Conservation (phyloP, 53 echinoderm and acorn worm genomes). For the Pentamera pediparva region DNA sequence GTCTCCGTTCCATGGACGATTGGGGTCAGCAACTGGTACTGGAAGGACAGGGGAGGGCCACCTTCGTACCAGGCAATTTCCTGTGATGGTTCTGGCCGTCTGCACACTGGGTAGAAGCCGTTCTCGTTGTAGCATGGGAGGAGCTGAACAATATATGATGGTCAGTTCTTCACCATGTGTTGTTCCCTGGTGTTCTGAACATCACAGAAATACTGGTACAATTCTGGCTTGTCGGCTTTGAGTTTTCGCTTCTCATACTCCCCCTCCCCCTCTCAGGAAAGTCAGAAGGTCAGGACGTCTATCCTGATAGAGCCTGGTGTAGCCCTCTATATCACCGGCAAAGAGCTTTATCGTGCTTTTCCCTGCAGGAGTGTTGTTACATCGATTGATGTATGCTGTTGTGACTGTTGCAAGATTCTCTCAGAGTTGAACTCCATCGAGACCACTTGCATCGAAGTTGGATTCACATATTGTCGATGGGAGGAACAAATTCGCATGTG, state of each 20-base stretch:
- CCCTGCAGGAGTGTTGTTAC: no score
- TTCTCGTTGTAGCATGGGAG: constrained; percentile 9
- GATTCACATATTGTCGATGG: constrained; percentile 11
- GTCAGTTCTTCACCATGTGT: constrained; percentile 31
- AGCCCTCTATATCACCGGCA: neutral
- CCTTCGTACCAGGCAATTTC: no score
- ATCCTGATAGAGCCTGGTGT: neutral
- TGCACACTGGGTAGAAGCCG: constrained; percentile 22
- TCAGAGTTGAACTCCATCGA: constrained; percentile 20
- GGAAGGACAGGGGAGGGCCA: no score
- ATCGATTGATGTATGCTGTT: no score
- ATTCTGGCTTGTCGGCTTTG: constrained; percentile 24
- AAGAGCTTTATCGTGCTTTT: neutral
- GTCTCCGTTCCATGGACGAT: neutral
- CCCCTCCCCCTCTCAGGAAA: constrained; percentile 44
- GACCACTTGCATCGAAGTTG: constrained; percentile 18
- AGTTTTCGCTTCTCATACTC: constrained; percentile 16
- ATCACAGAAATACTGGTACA: constrained; percentile 26
- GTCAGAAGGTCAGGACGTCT: constrained; percentile 16
- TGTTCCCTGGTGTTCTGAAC: constrained; percentile 11
- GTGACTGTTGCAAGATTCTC: no score
- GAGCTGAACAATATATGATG: constrained; percentile 35
- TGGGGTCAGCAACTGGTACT: constrained; percentile 5
- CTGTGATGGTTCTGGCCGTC: neutral
- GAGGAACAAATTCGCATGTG: constrained; percentile 7